Conservation (phyloP, 2,113 vertebrate genomes). For the Podarcis cretensis region DNA sequence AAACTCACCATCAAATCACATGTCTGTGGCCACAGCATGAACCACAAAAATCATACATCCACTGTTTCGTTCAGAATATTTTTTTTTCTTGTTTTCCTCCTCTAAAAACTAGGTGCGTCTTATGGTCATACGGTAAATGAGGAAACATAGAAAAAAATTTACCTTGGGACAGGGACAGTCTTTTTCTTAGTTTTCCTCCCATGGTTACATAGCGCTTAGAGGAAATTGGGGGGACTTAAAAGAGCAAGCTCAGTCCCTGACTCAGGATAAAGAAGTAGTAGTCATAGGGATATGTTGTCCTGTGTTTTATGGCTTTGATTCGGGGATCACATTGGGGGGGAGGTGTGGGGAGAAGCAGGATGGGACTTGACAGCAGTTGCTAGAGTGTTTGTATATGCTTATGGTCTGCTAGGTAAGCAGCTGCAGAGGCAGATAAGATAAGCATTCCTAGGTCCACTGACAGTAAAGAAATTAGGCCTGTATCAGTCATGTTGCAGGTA, state of each 20-base stretch:
- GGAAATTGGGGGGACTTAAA: neutral
- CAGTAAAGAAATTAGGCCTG: neutral
- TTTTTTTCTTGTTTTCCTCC: too few relatives aligned
- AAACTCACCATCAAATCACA: too few relatives aligned
- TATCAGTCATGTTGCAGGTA: neutral
- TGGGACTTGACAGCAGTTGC: neutral
- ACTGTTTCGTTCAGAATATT: too few relatives aligned
- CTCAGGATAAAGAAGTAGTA: neutral
- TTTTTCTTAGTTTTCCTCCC: neutral
- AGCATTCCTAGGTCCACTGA: neutral
- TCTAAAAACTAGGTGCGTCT: too few relatives aligned
- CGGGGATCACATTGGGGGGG: neutral
- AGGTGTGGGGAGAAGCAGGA: neutral
- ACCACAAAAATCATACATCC: too few relatives aligned
- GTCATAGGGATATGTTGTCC: neutral
- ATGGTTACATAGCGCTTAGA: neutral
- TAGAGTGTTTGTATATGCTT: conserved; percentile 16
- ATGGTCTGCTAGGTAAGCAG: neutral
- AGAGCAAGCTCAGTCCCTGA: neutral
- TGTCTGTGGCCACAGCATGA: too few relatives aligned
- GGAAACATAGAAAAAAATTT: neutral
- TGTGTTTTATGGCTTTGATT: conserved; percentile 3
- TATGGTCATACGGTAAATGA: conserved; percentile 8
- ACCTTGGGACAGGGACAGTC: neutral
- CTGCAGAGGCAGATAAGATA: conserved; percentile 1